Evolutionary conservation across 2,888 invertebrate species (phyloP), one percentile per base, ranked within the genome.

Genomic region (Pseudoips prasinana): DNA sequence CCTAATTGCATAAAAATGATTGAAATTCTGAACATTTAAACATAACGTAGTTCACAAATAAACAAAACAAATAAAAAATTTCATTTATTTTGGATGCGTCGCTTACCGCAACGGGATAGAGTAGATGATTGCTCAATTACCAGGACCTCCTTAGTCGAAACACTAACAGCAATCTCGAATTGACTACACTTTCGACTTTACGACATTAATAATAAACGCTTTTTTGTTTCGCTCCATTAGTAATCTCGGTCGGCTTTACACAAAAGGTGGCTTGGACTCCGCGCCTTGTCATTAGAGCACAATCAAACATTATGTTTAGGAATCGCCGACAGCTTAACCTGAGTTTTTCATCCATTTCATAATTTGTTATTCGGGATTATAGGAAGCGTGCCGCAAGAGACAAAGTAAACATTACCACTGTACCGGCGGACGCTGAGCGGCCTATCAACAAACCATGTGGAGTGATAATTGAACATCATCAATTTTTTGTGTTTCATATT

Each of bases 111-210:
- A 74, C 72, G 68, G 77, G 66, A 77, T 84, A 81, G 85, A 85
- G 82, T 78, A 85, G 82, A 85, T 85, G 82, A 88, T 88, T 88
- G 88, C 86, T 88, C 88, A 86, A 88, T 88, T 86, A 87, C 81
- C 70, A 76, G 80, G 87, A 87, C 87, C 87, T 87, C 86, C 86
- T 86, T 86, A 86, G 87, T 81, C 72, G 86, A 85, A 73, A 70
- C 73, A 78, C 73, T 78, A 77, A 70, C 73, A 69, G 63, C 66
- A 57, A 61, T 59, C 49, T 50, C 46, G 37, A 52, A 55, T 55
- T 54, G 52, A 58, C 55, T 48, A 62, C 58, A 84, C 73, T 80
- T 69, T 78, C 67, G 58, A 82, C 84, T 75, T 74, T 86, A 86
- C 58, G 53, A 49, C 52, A 42, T 57, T 67, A 51, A 50, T 38